phyloP scores from a whole-genome alignment of 2,797 vertebrate genomes.

The Cuculus canorus region DNA sequence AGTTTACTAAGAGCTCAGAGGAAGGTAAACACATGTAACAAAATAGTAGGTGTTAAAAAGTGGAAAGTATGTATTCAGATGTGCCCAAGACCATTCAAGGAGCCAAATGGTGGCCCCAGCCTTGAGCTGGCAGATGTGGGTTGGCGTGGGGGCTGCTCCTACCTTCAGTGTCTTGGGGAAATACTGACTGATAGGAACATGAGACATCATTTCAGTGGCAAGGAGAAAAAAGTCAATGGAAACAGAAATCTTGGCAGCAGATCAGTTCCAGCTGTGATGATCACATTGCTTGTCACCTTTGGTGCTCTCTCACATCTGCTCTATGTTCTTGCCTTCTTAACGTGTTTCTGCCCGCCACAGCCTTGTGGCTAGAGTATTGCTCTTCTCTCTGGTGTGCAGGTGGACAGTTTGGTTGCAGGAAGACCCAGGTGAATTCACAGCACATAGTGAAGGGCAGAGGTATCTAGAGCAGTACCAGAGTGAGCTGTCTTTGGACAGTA shows the following conservation, averaged over 20 bases:
- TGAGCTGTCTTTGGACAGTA: background rate
- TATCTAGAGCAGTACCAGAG: background rate
- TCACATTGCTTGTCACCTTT: background rate
- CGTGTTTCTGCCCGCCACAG: background rate
- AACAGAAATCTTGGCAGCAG: background rate
- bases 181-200: background rate
- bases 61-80: slow-evolving; percentile 14
- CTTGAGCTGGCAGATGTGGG: background rate
- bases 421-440: background rate
- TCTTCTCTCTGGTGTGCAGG: background rate
- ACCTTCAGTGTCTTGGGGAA: background rate
- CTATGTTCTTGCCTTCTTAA: background rate
- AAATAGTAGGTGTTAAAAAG: slow-evolving; percentile 55
- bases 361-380: too few species aligned
- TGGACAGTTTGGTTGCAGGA: background rate
- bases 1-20: slow-evolving; percentile 52
- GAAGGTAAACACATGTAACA: slow-evolving; percentile 37
- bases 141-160: background rate
- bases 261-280: background rate
- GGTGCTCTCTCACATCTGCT: background rate
- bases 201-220: background rate
- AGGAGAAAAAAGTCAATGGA: background rate
- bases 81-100: background rate
- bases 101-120: background rate
- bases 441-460: background rate